A percentile compares a stretch with the other conserved stretches of the same genome.
Evolutionary conservation across 1,140 invertebrate genomes (phyloP).

Genomic region (Propsilocerus akamusi): DNA sequence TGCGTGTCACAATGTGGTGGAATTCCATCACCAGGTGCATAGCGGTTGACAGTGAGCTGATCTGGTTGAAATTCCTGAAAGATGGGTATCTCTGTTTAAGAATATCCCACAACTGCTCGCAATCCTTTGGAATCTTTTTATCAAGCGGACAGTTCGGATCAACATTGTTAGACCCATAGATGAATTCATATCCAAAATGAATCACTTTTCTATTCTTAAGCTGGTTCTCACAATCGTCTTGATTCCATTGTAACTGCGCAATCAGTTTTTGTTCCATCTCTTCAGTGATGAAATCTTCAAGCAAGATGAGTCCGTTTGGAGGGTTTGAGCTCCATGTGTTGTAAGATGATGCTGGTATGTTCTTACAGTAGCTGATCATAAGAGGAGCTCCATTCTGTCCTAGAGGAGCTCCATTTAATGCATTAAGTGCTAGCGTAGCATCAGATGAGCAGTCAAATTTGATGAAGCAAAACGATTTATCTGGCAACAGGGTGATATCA

Average conservation of each 20-base stretch:
- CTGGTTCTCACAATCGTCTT: conserved; percentile 15
- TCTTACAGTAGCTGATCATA: conserved; percentile 35
- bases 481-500: conserved; percentile 41
- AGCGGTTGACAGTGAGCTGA: conserved; percentile 87
- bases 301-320: conserved; percentile 53
- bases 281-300: conserved; percentile 52
- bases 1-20: conserved; percentile 91
- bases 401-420: conserved; percentile 32
- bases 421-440: conserved; percentile 28
- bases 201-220: conserved; percentile 77
- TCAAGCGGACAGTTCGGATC: conserved; percentile 46
- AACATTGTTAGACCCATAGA: conserved; percentile 78
- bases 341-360: conserved; percentile 13
- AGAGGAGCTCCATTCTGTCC: conserved; percentile 32
- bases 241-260: conserved; percentile 26
- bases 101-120: conserved; percentile 41
- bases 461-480: conserved; percentile 61
- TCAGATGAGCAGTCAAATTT: conserved; percentile 28
- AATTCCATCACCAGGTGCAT: conserved; percentile 87
- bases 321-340: conserved; percentile 13
- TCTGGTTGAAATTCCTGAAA: conserved; percentile 40
- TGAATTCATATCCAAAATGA: conserved; percentile 90
- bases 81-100: conserved; percentile 30
- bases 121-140: conserved; percentile 48
- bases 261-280: conserved; percentile 52